Evolutionary conservation across 2,113 vertebrate genomes (phyloP).

Genomic region (Spermophilus dauricus): DNA sequence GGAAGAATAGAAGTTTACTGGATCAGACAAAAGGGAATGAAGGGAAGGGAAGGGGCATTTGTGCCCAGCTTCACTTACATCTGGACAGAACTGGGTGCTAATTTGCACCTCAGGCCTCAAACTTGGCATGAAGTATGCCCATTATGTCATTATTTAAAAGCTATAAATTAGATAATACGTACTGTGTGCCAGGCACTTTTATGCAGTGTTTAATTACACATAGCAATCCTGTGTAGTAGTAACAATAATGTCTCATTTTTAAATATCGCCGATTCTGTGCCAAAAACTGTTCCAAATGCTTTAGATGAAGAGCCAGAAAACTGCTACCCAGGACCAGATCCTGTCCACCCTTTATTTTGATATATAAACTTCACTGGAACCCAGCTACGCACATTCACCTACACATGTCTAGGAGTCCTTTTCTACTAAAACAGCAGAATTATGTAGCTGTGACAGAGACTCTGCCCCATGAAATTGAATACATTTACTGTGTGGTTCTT

Average conservation of each 20-base stretch:
- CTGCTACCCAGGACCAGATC: neutral
- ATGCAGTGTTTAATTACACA: conserved; percentile 19
- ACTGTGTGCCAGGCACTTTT: neutral
- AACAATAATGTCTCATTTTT: neutral
- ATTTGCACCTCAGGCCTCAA: conserved; percentile 33
- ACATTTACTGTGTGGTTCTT: neutral
- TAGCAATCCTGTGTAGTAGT: neutral
- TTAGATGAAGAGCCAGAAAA: neutral
- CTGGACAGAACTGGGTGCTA: neutral
- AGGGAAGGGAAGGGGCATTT: no score
- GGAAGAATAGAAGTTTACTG: no score
- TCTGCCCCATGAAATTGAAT: neutral
- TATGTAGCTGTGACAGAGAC: neutral
- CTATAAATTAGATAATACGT: conserved; percentile 14
- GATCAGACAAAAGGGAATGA: no score
- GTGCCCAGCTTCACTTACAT: neutral
- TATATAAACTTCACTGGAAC: neutral
- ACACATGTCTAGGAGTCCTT: neutral
- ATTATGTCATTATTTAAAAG: neutral
- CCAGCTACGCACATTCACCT: neutral
- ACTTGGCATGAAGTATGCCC: neutral
- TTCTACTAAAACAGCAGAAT: neutral
- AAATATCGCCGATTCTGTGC: neutral
- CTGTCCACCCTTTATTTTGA: neutral
- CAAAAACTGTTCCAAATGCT: neutral